phyloP scores from a whole-genome alignment of 2,888 invertebrate genomes.

The Drosophila incognita region DNA sequence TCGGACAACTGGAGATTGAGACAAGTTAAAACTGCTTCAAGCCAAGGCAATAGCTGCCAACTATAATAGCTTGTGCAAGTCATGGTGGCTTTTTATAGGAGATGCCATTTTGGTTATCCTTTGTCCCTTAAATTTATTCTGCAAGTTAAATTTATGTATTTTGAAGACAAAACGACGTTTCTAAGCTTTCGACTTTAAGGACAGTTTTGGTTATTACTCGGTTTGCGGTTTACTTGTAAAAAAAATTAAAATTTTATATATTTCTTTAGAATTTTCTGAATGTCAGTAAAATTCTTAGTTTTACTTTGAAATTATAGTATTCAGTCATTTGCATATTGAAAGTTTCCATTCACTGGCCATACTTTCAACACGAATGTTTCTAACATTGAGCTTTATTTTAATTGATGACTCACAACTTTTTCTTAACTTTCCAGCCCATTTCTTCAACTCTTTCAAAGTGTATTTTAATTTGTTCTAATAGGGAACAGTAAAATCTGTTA shows the following conservation, averaged over 20 bases:
- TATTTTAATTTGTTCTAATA: slow-evolving; percentile 8
- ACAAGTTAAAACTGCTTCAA: slow-evolving; percentile 1
- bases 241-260: not conserved
- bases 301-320: not conserved
- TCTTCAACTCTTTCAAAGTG: not conserved
- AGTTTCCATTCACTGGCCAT: not conserved
- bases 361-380: too few species aligned
- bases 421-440: not conserved
- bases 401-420: not conserved
- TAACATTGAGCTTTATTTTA: not conserved
- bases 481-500: slow-evolving; percentile 8
- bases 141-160: not conserved
- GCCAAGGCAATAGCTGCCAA: not conserved
- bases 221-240: not conserved
- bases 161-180: not conserved
- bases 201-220: not conserved
- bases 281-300: not conserved
- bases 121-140: not conserved
- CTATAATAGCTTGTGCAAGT: slow-evolving; percentile 3
- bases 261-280: not conserved
- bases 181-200: not conserved
- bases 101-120: not conserved
- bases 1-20: not conserved
- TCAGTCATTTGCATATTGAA: not conserved
- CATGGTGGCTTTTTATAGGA: not conserved